Percentiles rank a stretch among this genome's conserved stretches.
These are phyloP conservation scores for Drosophila tani DNA, from an alignment of 1,140 invertebrate species.

Conservation along the genomic window DNA sequence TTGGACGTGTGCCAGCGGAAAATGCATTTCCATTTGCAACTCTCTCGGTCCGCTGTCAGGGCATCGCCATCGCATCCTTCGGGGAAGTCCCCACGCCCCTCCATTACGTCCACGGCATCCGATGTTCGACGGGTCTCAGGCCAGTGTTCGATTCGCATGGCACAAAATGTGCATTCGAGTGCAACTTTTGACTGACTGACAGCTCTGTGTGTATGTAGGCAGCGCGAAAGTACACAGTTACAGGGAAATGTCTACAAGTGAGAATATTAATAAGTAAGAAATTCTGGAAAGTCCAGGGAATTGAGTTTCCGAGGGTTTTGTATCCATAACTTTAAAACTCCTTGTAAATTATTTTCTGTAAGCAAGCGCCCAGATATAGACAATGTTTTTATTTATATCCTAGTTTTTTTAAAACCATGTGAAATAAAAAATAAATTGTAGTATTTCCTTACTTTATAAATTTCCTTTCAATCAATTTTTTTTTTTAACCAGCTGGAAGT, in stretches of 20 bases:
- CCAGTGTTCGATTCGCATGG: slow-evolving; percentile 53
- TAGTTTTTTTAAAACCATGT: too few species aligned
- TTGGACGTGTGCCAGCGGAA: slow-evolving; percentile 56
- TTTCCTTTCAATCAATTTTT: background rate
- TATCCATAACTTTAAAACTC: background rate
- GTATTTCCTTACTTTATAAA: too few species aligned
- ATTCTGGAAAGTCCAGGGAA: background rate
- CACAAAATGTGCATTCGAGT: slow-evolving; percentile 72
- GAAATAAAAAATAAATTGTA: too few species aligned
- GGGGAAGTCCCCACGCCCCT: slow-evolving; percentile 11
- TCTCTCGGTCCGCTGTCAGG: slow-evolving; percentile 33
- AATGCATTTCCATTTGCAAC: slow-evolving; percentile 61
- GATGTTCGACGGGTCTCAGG: slow-evolving; percentile 29
- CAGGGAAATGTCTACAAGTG: slow-evolving; percentile 8
- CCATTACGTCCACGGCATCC: slow-evolving; percentile 3
- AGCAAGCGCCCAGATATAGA: too few species aligned
- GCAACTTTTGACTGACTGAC: slow-evolving; percentile 72
- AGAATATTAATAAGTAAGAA: background rate
- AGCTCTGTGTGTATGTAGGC: slow-evolving; percentile 8
- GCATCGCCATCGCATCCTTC: slow-evolving; percentile 33
- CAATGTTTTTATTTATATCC: too few species aligned
- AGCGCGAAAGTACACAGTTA: slow-evolving; percentile 8
- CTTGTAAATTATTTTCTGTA: too few species aligned
- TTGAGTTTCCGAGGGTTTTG: background rate
- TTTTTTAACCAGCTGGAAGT: background rate